Conservation (phyloP, 2,113 vertebrate genomes). For the Pygathrix nemaeus region DNA sequence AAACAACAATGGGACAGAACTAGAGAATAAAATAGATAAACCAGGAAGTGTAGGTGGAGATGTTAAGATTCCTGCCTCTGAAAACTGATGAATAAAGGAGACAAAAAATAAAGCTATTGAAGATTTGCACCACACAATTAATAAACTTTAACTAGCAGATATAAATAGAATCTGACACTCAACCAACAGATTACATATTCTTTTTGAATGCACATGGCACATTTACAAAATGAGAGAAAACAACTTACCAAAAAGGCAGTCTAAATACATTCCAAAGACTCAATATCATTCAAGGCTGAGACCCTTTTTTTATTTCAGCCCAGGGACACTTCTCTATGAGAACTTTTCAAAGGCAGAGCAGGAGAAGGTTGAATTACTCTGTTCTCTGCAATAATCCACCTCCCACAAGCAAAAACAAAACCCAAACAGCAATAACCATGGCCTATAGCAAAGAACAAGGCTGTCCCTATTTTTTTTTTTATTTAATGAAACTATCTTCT, state of each 20-base stretch:
- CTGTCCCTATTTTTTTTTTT: not conserved
- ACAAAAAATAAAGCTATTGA: not conserved
- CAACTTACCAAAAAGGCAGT: not conserved
- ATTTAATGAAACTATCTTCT: not conserved
- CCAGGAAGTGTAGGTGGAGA: not conserved
- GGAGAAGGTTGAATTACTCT: not conserved
- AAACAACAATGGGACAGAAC: not conserved
- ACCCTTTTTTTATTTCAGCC: not conserved
- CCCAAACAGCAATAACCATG: not conserved
- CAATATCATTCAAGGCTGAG: not conserved
- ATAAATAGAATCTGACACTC: constrained; percentile 18
- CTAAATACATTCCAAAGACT: constrained; percentile 32
- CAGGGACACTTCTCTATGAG: not conserved
- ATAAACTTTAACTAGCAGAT: constrained; percentile 23
- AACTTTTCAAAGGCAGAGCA: constrained; percentile 38
- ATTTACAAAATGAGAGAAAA: constrained; percentile 33
- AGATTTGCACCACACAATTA: not conserved
- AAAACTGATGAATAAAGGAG: constrained; percentile 8
- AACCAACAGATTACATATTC: constrained; percentile 10
- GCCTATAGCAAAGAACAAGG: not conserved
- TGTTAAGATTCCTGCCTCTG: constrained; percentile 39
- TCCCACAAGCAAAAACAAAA: not conserved
- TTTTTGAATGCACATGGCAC: not conserved
- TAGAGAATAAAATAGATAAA: constrained; percentile 46
- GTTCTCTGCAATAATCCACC: not conserved